A percentile compares a stretch with the other conserved stretches of the same genome.
Evolutionary conservation across 2,888 invertebrate genomes (phyloP).

Genomic region (Megaustenia siamemsis): DNA sequence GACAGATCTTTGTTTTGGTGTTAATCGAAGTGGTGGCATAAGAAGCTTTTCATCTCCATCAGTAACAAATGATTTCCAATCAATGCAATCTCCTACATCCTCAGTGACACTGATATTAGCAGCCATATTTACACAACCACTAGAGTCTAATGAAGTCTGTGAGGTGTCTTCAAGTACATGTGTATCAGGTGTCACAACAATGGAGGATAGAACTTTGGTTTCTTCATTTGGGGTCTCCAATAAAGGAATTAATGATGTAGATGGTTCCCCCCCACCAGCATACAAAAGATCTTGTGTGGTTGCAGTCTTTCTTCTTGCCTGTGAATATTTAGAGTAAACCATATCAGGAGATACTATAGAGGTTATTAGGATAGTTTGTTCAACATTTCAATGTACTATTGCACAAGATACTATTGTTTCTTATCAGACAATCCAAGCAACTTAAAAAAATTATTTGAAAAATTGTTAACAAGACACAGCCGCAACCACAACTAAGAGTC

Average conservation of each 20-base stretch:
- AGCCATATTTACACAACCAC: neutral
- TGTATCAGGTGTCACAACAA: neutral
- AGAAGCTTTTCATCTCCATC: conserved; percentile 48
- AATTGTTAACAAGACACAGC: too few species aligned
- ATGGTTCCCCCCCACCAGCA: conserved; percentile 56
- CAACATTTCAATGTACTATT: neutral
- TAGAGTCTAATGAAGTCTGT: neutral
- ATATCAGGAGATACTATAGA: neutral
- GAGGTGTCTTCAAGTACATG: neutral
- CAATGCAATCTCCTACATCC: neutral
- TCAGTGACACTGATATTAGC: conserved; percentile 8
- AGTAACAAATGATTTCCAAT: conserved; percentile 49
- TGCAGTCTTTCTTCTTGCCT: conserved; percentile 76
- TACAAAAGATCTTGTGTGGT: conserved; percentile 86
- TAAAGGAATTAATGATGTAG: conserved; percentile 55
- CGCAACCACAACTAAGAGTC: too few species aligned
- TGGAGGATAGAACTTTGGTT: neutral
- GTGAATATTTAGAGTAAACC: conserved; percentile 33
- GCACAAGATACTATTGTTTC: too few species aligned
- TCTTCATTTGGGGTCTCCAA: conserved; percentile 68
- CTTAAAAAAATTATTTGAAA: neutral
- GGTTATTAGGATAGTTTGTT: too few species aligned
- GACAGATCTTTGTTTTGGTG: conserved; percentile 52
- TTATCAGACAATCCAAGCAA: too few species aligned
- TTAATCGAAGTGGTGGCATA: conserved; percentile 67